Percentiles rank a stretch among this genome's conserved stretches.
These are phyloP conservation scores for Carcina quercana DNA, from an alignment of 2,888 invertebrate species.

Conservation along the genomic window DNA sequence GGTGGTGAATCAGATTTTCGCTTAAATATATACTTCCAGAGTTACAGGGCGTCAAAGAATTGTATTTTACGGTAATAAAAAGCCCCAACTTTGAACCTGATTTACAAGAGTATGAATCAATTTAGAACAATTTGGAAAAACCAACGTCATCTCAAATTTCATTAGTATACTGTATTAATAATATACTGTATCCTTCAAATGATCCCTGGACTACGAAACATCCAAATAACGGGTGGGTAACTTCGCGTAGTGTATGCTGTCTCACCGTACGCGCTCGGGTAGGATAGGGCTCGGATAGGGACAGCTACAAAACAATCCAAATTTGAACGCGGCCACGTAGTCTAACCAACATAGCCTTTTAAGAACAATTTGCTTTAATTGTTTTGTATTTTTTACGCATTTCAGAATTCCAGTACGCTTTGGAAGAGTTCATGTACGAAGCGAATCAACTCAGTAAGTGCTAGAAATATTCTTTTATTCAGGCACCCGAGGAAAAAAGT, in stretches of 20 bases:
- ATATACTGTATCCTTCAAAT: too few species aligned
- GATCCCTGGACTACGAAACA: too few species aligned
- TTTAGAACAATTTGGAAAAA: too few species aligned
- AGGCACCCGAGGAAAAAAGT: neutral
- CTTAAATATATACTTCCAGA: too few species aligned
- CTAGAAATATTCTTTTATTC: neutral
- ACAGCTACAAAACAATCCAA: neutral
- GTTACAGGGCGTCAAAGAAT: too few species aligned
- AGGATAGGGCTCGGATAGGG: neutral
- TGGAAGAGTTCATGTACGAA: slow-evolving; percentile 40
- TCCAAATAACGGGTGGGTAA: too few species aligned
- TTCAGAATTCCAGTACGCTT: slow-evolving; percentile 47
- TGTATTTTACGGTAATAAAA: too few species aligned
- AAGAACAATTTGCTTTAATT: neutral
- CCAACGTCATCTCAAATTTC: too few species aligned
- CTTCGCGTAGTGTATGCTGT: neutral
- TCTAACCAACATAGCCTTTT: neutral
- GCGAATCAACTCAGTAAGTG: slow-evolving; percentile 40
- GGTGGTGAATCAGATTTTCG: too few species aligned
- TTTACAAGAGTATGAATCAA: too few species aligned
- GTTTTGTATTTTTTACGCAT: slow-evolving; percentile 1
- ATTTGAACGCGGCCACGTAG: neutral
- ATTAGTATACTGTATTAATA: too few species aligned
- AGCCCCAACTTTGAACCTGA: too few species aligned
- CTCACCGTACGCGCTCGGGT: neutral